Percentiles rank a stretch among this genome's conserved stretches.
These are phyloP conservation scores for Steinernema scapterisci DNA, from an alignment of 2,888 invertebrate genomes.

Conservation along the genomic window DNA sequence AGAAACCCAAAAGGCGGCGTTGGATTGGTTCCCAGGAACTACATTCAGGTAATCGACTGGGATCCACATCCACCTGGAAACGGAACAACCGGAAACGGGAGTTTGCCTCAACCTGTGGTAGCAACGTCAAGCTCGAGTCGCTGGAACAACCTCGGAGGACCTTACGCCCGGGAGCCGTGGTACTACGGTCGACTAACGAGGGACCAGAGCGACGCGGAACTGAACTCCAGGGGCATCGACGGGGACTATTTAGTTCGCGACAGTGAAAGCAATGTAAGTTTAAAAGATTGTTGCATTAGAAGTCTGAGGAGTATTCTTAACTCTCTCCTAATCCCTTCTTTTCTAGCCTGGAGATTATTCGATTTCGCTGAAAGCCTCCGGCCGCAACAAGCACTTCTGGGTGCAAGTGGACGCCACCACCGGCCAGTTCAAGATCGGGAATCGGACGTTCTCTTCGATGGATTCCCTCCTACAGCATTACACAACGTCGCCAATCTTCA, in stretches of 20 bases:
- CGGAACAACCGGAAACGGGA: not conserved
- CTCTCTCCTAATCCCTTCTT: not conserved
- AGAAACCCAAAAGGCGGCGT: slow-evolving; percentile 88
- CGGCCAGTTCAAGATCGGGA: slow-evolving; percentile 85
- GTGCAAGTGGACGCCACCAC: slow-evolving; percentile 87
- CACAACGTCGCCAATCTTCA: slow-evolving; percentile 96
- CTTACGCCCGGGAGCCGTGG: slow-evolving; percentile 76
- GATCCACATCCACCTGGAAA: not conserved
- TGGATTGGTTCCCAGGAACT: slow-evolving; percentile 85
- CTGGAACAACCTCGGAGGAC: slow-evolving; percentile 38
- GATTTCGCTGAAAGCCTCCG: slow-evolving; percentile 94
- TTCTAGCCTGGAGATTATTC: slow-evolving; percentile 94
- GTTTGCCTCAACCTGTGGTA: not conserved
- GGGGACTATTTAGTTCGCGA: slow-evolving; percentile 98
- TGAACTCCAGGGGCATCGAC: slow-evolving; percentile 92
- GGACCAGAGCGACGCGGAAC: slow-evolving; percentile 90
- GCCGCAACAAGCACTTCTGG: slow-evolving; percentile 97
- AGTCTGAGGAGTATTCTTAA: not conserved
- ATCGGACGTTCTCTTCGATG: slow-evolving; percentile 91
- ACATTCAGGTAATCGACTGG: slow-evolving; percentile 68
- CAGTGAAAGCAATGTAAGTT: slow-evolving; percentile 91
- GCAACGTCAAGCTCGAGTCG: not conserved
- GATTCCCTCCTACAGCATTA: slow-evolving; percentile 92
- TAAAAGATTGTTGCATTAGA: not conserved
- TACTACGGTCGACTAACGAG: slow-evolving; percentile 95